Evolutionary conservation across 2,888 invertebrate species (phyloP), one percentile per base, ranked within the genome.

Genomic region (Orthosia cruda): DNA sequence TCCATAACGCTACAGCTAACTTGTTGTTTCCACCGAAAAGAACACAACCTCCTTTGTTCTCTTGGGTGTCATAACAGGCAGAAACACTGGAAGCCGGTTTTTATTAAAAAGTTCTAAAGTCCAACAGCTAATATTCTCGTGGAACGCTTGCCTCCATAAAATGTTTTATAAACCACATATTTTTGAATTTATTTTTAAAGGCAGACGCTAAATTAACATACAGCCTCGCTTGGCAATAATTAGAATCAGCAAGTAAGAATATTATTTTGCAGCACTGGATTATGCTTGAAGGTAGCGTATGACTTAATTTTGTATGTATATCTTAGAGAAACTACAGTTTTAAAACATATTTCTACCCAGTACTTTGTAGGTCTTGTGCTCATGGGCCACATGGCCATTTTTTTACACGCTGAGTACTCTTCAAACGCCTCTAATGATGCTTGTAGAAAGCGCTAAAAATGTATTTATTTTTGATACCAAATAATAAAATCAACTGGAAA

Each of bases 61-160:
- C 57, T 40, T 45, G 67, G n/a, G 49, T 50, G 54, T 40, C 61
- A 40, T 81, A 74, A 47, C 81, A 58, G 47, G 26, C 26, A 23
- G 12, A 65, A 73, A 61, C 65, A 45, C 32, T 57, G 61, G 40
- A 54, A 81, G 23, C 65, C 32, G 15, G 47, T 66, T 66, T 75
- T 74, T 81, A 81, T 81, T 77, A 81, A 77, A 77, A 77, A 66
- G 50, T 77, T 77, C 57, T 81, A 62, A 77, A 62, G 55, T 62
- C 52, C 4, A 18, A 26, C 40, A n/a, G 64, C n/a, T 47, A 23
- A 80, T 65, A 66, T 11, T 61, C 61, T 74, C 74, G 16, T 40
- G 26, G 47, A 62, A 15, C 32, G 57, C 45, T 20, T 47, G 74
- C 55, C 23, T 65, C 62, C 50, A 65, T 82, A 40, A 82, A 76